Conservation (phyloP, 2,888 invertebrate genomes). For the Drosophila mimica region DNA sequence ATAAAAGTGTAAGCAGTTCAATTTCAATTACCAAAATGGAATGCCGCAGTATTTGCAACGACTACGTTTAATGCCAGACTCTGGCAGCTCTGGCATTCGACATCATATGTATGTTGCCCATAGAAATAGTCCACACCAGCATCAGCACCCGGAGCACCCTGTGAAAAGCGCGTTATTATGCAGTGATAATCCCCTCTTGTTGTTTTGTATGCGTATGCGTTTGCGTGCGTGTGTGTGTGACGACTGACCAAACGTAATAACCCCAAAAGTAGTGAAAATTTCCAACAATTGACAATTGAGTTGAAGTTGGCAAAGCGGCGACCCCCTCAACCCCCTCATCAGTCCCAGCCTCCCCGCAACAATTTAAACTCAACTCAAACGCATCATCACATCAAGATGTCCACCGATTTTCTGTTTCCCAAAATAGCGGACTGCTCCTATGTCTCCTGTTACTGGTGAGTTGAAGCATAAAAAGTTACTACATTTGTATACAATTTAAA, state of each 20-base stretch:
- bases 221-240: slow-evolving; percentile 4
- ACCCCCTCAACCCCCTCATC: slow-evolving; percentile 22
- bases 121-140: slow-evolving; percentile 9
- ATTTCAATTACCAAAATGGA: slow-evolving; percentile 26
- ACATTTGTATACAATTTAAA: not conserved
- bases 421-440: slow-evolving; percentile 93
- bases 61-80: slow-evolving; percentile 16
- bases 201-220: not conserved
- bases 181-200: slow-evolving; percentile 9
- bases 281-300: slow-evolving; percentile 10
- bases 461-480: slow-evolving; percentile 37
- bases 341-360: slow-evolving; percentile 8
- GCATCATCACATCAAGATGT: slow-evolving; percentile 73
- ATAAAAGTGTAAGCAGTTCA: not conserved
- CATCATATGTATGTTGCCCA: slow-evolving; percentile 18
- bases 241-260: not conserved
- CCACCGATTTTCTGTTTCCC: slow-evolving; percentile 87
- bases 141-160: not conserved
- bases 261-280: slow-evolving; percentile 12
- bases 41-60: slow-evolving; percentile 21
- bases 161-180: slow-evolving; percentile 1
- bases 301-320: slow-evolving; percentile 24
- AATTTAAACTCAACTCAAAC: slow-evolving; percentile 5
- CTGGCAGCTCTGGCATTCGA: slow-evolving; percentile 15
- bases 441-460: slow-evolving; percentile 95